phyloP scores from a whole-genome alignment of 2,797 vertebrate species.

The Lindbergichthys nudifrons region DNA sequence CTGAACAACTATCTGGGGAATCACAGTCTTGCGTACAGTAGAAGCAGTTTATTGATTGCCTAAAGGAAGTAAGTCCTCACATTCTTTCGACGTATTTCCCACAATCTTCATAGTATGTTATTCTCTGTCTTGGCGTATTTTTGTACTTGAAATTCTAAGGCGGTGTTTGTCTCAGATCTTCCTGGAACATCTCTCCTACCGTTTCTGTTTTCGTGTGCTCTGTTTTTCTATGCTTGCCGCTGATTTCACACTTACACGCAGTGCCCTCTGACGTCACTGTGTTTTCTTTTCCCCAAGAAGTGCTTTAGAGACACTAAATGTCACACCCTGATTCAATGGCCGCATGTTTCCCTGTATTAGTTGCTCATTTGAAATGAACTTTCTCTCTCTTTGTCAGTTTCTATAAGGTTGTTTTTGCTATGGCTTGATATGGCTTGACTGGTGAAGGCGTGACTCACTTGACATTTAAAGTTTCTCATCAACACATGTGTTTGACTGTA shows the following conservation, averaged over 20 bases:
- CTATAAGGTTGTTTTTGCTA: not conserved
- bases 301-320: constrained; percentile 21
- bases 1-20: constrained; percentile 5
- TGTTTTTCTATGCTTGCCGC: constrained; percentile 39
- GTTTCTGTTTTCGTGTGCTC: constrained; percentile 25
- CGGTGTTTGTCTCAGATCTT: constrained; percentile 25
- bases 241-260: constrained; percentile 35
- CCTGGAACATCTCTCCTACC: constrained; percentile 42
- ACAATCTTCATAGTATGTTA: not conserved
- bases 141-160: not conserved
- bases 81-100: constrained; percentile 6
- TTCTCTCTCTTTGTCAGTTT: not conserved
- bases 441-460: constrained; percentile 38
- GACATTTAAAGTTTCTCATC: constrained; percentile 47
- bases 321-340: not conserved
- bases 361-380: not conserved
- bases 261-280: constrained; percentile 8
- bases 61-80: constrained; percentile 13
- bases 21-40: not conserved
- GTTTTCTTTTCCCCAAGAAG: not conserved
- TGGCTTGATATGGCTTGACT: not conserved
- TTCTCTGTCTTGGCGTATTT: not conserved
- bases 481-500: constrained; percentile 39
- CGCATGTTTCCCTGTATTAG: not conserved
- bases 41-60: constrained; percentile 21